phyloP scores from a whole-genome alignment of 2,113 vertebrate species.

The Apus apus region DNA sequence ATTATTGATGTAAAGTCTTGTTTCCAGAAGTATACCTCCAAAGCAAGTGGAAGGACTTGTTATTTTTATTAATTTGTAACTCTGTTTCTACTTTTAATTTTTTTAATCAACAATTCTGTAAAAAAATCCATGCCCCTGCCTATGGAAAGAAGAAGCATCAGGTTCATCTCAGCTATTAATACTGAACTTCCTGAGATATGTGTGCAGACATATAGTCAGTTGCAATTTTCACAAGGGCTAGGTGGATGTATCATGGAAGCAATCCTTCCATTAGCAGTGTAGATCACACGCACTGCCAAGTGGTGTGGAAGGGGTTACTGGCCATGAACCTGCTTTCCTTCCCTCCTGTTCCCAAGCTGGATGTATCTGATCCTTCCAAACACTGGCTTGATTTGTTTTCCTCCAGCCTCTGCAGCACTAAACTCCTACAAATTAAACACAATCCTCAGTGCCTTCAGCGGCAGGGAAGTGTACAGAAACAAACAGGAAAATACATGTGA shows the following conservation, averaged over 20 bases:
- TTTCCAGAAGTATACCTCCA: background rate
- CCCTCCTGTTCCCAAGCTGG: accelerated
- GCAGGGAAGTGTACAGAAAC: too few species aligned
- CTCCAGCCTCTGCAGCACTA: background rate
- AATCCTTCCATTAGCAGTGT: background rate
- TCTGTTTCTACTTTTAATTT: too few species aligned
- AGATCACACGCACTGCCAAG: background rate
- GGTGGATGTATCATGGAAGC: background rate
- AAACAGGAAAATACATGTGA: too few species aligned
- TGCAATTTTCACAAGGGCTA: background rate
- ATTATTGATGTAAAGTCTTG: background rate
- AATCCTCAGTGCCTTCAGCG: too few species aligned
- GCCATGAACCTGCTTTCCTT: background rate
- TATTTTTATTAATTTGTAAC: background rate
- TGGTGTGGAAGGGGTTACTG: background rate
- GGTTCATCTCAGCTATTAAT: background rate
- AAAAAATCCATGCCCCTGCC: too few species aligned
- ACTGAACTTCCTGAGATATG: background rate
- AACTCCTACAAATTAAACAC: background rate
- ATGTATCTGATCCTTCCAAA: background rate
- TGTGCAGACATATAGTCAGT: background rate
- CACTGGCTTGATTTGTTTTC: background rate
- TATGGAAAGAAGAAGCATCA: background rate
- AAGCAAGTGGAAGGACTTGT: background rate
- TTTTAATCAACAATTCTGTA: too few species aligned